phyloP scores from a whole-genome alignment of 1,140 invertebrate genomes.

The Agrilus planipennis region DNA sequence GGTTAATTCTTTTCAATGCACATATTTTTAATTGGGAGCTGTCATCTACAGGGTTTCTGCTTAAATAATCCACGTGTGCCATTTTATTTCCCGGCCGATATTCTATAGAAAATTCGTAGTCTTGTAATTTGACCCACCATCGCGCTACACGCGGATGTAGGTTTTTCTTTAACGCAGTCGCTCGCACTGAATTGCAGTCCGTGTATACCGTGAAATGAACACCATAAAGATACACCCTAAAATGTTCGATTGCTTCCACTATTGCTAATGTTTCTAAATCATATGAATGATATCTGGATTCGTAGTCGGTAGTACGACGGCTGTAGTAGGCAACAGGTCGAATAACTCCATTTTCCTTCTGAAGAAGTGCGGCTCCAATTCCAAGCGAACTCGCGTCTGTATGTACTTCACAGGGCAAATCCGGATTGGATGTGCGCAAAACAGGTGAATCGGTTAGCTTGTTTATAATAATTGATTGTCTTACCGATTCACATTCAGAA shows the following conservation, averaged over 20 bases:
- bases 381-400: constrained; percentile 29
- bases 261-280: constrained; percentile 32
- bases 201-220: too few relatives aligned
- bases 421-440: constrained; percentile 26
- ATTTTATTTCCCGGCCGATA: too few relatives aligned
- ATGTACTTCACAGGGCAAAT: constrained; percentile 23
- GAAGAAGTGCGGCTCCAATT: constrained; percentile 25
- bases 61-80: too few relatives aligned
- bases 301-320: constrained; percentile 17
- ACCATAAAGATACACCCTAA: constrained; percentile 24
- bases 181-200: too few relatives aligned
- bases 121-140: too few relatives aligned
- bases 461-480: constrained; percentile 17
- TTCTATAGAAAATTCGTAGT: too few relatives aligned
- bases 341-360: constrained; percentile 22
- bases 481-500: constrained; percentile 19
- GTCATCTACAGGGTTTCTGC: too few relatives aligned
- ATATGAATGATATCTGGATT: constrained; percentile 29
- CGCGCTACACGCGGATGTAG: too few relatives aligned
- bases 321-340: constrained; percentile 27
- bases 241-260: constrained; percentile 24
- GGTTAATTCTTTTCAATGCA: too few relatives aligned
- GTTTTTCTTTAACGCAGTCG: too few relatives aligned
- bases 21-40: too few relatives aligned
- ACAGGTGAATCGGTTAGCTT: constrained; percentile 17